Base-by-base conservation (phyloP, 2,888 invertebrate genomes). In the Drosophila sordidula region DNA sequence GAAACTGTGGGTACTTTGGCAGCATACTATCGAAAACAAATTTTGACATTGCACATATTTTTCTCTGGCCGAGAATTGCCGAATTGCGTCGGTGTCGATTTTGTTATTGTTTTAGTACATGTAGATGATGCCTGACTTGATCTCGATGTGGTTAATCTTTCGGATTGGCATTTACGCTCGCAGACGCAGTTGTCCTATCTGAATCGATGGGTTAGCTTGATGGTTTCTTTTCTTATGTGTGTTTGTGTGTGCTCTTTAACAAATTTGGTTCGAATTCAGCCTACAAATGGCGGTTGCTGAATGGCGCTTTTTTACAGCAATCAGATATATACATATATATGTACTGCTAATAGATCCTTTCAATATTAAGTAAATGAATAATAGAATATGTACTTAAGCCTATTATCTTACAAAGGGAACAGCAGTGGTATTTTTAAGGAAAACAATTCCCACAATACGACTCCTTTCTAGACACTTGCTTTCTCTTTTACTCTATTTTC, bases 11-110 rank as follows among this genome's bases (percentile, higher is more conserved):
- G 94, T 98, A 98, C 95, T 98, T 98, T 91, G 97, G 97, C 94
- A 98, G 96, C 97, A 98, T 97, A 95, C 97, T 97, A 96, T 98
- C 97, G 94, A 98, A 96, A 95, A 97, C 97, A 95, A 97, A 98
- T 95, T 97, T 98, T 95, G 97, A 97, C 97, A 98, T 98, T 95
- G 95, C 96, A 94, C 94, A 92, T 92, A 91, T 84, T 88, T 91
- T 90, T 83, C 87, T 90, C 86, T 73, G 73, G 73, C 84, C 87
- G 84, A 83, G 89, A 73, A 76, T 62, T 66, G 70, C 70, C 82
- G 80, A 80, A 52, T 83, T 58, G 65, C 70, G 46, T 75, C 71
- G 66, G 52, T 45, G 52, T 61, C 36, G 58, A 56, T 74, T 62
- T 25, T 9, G 32, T 59, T 65, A 50, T 65, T 72, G 52, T 26